Evolutionary conservation across 2,113 vertebrate genomes (phyloP).

Genomic region (Theristicus caerulescens): DNA sequence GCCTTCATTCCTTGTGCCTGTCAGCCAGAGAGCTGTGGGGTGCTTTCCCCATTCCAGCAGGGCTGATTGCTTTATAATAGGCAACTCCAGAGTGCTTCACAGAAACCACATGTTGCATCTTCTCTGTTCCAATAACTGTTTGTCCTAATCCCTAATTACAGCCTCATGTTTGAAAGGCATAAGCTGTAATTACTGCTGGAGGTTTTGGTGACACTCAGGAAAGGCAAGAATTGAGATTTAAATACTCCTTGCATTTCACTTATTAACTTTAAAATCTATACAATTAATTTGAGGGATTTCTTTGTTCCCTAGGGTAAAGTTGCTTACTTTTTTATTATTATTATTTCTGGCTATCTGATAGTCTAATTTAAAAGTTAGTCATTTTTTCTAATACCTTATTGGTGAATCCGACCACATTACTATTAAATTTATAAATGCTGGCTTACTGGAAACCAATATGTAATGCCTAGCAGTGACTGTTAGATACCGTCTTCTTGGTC

Average conservation of each 20-base stretch:
- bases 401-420: background rate
- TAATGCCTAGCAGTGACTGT: background rate
- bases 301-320: background rate
- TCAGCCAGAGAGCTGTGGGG: background rate
- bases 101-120: conserved; percentile 30
- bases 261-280: background rate
- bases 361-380: background rate
- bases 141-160: conserved; percentile 38
- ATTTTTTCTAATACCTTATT: background rate
- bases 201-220: conserved; percentile 3
- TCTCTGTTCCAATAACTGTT: background rate
- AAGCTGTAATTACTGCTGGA: background rate
- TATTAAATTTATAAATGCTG: background rate
- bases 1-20: background rate
- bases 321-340: background rate
- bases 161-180: background rate
- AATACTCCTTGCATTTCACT: background rate
- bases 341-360: background rate
- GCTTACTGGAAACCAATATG: background rate
- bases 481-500: background rate
- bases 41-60: background rate
- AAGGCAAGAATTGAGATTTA: background rate
- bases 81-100: background rate
- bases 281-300: background rate
- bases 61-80: background rate